Conservation (phyloP, 2,113 vertebrate species). For the Saccopteryx bilineata region DNA sequence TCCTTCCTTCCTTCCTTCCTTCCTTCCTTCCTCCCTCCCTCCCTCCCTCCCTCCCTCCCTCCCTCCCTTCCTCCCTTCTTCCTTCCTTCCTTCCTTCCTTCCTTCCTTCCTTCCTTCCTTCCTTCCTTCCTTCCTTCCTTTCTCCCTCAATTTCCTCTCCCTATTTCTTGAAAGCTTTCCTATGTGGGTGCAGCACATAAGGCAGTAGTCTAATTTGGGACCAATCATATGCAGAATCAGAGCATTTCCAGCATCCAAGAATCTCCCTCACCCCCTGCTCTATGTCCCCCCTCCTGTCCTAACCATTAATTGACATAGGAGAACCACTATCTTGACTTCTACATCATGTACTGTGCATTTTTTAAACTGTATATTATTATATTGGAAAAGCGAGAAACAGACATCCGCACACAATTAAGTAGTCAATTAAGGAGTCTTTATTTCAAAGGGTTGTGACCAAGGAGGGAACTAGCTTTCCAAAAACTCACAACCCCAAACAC, state of each 20-base stretch:
- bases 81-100: no score
- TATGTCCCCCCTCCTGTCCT: rapidly evolving
- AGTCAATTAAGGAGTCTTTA: no score
- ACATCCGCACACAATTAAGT: no score
- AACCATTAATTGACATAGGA: rapidly evolving
- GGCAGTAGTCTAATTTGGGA: background rate
- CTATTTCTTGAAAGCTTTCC: background rate
- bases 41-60: background rate
- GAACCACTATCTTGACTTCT: background rate
- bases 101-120: background rate
- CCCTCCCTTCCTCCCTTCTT: background rate
- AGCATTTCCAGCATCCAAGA: background rate
- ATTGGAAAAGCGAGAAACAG: no score
- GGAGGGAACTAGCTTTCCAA: no score
- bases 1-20: background rate
- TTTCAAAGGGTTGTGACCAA: no score
- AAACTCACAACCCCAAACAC: no score
- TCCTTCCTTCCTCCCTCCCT: background rate
- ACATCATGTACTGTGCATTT: background rate
- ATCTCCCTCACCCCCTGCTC: background rate
- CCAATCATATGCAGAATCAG: background rate
- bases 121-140: background rate
- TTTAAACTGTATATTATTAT: no score
- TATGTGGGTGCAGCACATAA: background rate
- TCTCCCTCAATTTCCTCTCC: background rate